phyloP scores from a whole-genome alignment of 2,888 invertebrate species.

The Malthinus seriepunctatus region DNA sequence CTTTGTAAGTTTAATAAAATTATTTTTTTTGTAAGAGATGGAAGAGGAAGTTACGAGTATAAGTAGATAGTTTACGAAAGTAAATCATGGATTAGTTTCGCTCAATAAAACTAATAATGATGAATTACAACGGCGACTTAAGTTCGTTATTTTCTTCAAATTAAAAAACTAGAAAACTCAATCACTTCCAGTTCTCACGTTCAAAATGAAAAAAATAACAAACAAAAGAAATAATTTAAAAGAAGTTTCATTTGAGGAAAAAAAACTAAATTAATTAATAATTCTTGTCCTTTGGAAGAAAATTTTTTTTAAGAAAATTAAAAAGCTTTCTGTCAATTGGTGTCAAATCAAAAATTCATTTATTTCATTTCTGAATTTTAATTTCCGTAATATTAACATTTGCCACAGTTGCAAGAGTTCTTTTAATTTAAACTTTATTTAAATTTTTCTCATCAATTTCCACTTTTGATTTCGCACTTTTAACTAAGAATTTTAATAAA shows the following conservation, averaged over 20 bases:
- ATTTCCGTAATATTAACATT: conserved; percentile 6
- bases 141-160: neutral
- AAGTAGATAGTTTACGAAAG: neutral
- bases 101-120: neutral
- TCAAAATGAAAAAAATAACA: neutral
- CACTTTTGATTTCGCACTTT: no score
- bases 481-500: no score
- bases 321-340: no score
- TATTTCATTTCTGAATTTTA: conserved; percentile 6
- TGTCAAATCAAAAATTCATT: neutral
- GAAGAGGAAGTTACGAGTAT: no score
- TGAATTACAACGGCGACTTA: neutral
- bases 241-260: no score
- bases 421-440: neutral
- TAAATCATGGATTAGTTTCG: conserved; percentile 1
- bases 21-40: no score
- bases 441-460: no score
- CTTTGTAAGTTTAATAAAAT: no score
- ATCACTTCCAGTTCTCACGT: neutral
- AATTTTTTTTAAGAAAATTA: neutral
- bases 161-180: neutral
- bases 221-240: no score
- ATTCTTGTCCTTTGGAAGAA: neutral
- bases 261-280: no score
- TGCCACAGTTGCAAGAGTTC: conserved; percentile 1